These are phyloP conservation scores for Xestia xanthographa DNA, from an alignment of 2,888 invertebrate species.

Conservation along the genomic window DNA sequence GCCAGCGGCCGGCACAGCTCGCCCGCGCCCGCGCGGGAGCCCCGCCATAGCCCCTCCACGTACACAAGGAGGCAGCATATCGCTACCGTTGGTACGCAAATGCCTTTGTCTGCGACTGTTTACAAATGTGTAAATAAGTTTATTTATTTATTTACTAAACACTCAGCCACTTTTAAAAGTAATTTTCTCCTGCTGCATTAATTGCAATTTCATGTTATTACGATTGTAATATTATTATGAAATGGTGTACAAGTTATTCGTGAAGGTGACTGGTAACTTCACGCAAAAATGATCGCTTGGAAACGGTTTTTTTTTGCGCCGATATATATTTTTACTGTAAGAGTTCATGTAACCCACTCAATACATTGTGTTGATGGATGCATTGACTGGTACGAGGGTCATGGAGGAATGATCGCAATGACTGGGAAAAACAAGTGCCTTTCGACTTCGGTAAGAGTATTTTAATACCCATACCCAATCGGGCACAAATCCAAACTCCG, in stretches of 20 bases:
- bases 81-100: slow-evolving; percentile 98
- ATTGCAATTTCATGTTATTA: too few relatives aligned
- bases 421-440: too few relatives aligned
- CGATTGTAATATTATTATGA: neutral
- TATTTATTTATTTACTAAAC: neutral
- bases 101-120: slow-evolving; percentile 94
- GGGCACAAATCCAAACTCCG: too few relatives aligned
- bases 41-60: slow-evolving; percentile 97
- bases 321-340: too few relatives aligned
- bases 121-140: neutral
- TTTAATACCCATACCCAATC: neutral
- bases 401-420: too few relatives aligned
- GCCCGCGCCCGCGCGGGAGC: slow-evolving; percentile 91
- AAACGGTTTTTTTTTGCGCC: too few relatives aligned
- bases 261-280: too few relatives aligned
- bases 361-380: too few relatives aligned
- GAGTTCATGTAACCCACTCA: too few relatives aligned
- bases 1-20: slow-evolving; percentile 98
- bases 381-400: too few relatives aligned
- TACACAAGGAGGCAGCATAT: slow-evolving; percentile 98
- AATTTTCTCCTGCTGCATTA: neutral
- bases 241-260: neutral
- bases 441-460: too few relatives aligned
- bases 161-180: neutral
- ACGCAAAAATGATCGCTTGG: too few relatives aligned